Percentiles rank a stretch among this genome's conserved stretches.
These are phyloP conservation scores for Takifugu ocellatus DNA, from an alignment of 2,797 vertebrate genomes.

Conservation along the genomic window DNA sequence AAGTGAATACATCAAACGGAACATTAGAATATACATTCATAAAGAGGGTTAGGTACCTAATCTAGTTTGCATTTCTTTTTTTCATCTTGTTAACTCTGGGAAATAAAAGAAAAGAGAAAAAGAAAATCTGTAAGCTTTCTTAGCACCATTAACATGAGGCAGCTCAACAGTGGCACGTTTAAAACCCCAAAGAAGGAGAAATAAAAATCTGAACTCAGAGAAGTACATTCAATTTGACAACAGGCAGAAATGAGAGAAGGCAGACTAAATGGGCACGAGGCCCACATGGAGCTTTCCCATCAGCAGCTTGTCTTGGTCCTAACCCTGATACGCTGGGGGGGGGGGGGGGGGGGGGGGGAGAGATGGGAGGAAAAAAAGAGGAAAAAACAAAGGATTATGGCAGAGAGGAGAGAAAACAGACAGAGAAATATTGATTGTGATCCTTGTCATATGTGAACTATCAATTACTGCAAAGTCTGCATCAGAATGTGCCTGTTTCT, in stretches of 20 bases:
- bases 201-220: constrained; percentile 75
- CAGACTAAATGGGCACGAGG: constrained; percentile 77
- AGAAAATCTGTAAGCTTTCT: constrained; percentile 73
- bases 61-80: constrained; percentile 77
- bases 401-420: constrained; percentile 33
- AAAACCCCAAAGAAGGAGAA: constrained; percentile 43
- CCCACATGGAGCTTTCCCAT: constrained; percentile 75
- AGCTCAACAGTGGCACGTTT: constrained; percentile 92
- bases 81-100: constrained; percentile 75
- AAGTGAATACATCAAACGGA: constrained; percentile 96
- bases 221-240: constrained; percentile 98
- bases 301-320: constrained; percentile 78
- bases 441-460: constrained; percentile 61
- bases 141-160: constrained; percentile 97
- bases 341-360: no score
- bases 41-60: constrained; percentile 82
- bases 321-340: constrained; percentile 72
- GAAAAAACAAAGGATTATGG: constrained; percentile 4
- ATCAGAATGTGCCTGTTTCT: constrained; percentile 57
- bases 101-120: constrained; percentile 47
- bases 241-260: constrained; percentile 90
- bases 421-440: constrained; percentile 67
- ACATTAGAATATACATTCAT: constrained; percentile 99
- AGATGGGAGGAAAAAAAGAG: constrained; percentile 74
- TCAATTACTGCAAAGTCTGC: constrained; percentile 60